Evolutionary conservation across 2,888 invertebrate genomes (phyloP), one percentile per base, ranked within the genome.

Genomic region (Cephus nigrinus): DNA sequence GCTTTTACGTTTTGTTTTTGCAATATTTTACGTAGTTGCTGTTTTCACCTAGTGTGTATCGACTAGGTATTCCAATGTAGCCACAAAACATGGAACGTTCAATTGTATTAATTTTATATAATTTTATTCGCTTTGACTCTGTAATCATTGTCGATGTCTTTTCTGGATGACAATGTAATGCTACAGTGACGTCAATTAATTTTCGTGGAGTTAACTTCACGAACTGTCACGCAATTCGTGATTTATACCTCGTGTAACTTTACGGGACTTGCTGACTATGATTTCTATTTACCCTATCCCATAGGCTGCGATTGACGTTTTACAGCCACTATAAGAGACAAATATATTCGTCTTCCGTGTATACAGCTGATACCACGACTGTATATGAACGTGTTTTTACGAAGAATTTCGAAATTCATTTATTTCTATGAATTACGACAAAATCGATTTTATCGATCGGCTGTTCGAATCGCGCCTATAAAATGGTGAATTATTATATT

Each of bases 271-370:
- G 68, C 30, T 68, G 79, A 76, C 82, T 83, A 82, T 81, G 82
- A 83, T 84, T 85, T 86, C 85, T 84, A 83, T 84, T 85, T 84
- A 81, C 84, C 82, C 83, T 82, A 76, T 73, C 75, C 30, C 81
- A 79, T 76, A 79, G 81, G 80, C 84, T 82, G 78, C 78, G 79
- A 76, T 73, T 75, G 68, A 71, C n/a, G 31, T 30, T 71, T 30
- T 31, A 71, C 31, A 32, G 71, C 31, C 23, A 23, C 15, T 55
- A 55, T 9, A 15, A 23, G 9, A 23, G 55, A 23, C 23, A 55
- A 55, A 55, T 23, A 9, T 55, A 55, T 55, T 55, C 4, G 12
- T 71, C 31, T 32, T 3, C 71, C 31, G 12, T 15, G 12, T 32
- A 32, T 15, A 15, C 71, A 32, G 31, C 71, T 15, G 71, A 32